Conservation (phyloP, 2,888 invertebrate genomes). For the Drosophila fulvimacula region DNA sequence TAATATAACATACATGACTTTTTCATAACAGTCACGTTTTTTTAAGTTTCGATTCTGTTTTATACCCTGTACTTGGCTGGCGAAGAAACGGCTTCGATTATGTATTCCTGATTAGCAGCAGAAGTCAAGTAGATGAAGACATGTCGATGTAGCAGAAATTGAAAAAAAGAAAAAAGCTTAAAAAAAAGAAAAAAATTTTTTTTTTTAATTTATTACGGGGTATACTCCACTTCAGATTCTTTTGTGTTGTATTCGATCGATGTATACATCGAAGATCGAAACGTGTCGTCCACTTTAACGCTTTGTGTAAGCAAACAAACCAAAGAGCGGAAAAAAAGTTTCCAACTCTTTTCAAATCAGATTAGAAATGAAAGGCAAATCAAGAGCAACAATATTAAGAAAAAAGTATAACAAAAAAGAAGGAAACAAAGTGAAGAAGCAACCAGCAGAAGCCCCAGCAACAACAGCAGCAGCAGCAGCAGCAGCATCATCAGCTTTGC, state of each 20-base stretch:
- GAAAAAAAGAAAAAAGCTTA: not conserved
- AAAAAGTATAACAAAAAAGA: not conserved
- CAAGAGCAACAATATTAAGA: not conserved
- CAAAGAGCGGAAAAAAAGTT: slow-evolving; percentile 29
- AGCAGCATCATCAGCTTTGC: slow-evolving; percentile 54
- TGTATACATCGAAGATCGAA: slow-evolving; percentile 31
- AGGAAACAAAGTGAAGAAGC: not conserved
- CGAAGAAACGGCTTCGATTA: not conserved
- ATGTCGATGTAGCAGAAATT: not conserved
- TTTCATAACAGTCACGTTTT: slow-evolving; percentile 73
- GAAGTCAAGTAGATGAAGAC: not conserved
- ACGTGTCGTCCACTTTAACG: slow-evolving; percentile 29
- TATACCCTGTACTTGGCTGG: not conserved
- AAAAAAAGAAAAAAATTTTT: not conserved
- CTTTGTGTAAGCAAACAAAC: slow-evolving; percentile 59
- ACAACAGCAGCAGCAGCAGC: slow-evolving; percentile 11
- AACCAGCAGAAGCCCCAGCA: slow-evolving; percentile 4
- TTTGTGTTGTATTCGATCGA: slow-evolving; percentile 20
- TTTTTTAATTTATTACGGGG: not conserved
- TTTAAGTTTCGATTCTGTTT: slow-evolving; percentile 20
- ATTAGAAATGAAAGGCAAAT: slow-evolving; percentile 50
- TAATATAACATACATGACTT: slow-evolving; percentile 70
- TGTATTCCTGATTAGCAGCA: not conserved
- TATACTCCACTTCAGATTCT: not conserved
- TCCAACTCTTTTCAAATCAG: slow-evolving; percentile 66